These are phyloP conservation scores for Gallinago media DNA, from an alignment of 2,113 vertebrate genomes.

Conservation along the genomic window DNA sequence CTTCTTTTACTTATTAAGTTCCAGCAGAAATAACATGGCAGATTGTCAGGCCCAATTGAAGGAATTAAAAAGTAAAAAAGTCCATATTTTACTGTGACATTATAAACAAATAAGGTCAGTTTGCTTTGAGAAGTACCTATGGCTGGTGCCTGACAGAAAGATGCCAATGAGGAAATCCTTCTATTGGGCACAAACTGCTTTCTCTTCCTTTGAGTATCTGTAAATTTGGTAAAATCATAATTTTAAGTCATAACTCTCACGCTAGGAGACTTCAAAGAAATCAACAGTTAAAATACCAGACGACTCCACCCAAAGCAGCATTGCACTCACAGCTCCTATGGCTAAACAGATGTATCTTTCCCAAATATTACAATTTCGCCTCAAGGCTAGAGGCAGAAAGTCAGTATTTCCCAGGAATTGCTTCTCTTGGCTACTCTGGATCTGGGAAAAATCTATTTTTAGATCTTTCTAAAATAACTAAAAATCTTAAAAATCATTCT, in stretches of 20 bases:
- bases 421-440: not conserved
- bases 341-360: not conserved
- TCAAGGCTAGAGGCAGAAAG: not conserved
- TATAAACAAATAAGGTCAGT: not conserved
- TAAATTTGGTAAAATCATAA: not conserved
- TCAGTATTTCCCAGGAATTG: not conserved
- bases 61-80: not conserved
- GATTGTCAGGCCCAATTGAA: not conserved
- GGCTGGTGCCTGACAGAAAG: not conserved
- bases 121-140: not conserved
- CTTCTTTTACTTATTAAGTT: not conserved
- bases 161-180: not conserved
- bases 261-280: not conserved
- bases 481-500: not conserved
- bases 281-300: not conserved
- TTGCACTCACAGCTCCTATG: not conserved
- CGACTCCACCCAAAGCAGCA: not conserved
- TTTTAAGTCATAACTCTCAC: not conserved
- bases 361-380: not conserved
- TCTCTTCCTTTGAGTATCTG: not conserved
- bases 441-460: not conserved
- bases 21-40: not conserved
- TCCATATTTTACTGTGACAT: not conserved
- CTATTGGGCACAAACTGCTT: not conserved
- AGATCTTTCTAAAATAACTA: too few relatives aligned